These are phyloP conservation scores for Cinclus cinclus DNA, from an alignment of 2,113 vertebrate genomes.

Conservation along the genomic window DNA sequence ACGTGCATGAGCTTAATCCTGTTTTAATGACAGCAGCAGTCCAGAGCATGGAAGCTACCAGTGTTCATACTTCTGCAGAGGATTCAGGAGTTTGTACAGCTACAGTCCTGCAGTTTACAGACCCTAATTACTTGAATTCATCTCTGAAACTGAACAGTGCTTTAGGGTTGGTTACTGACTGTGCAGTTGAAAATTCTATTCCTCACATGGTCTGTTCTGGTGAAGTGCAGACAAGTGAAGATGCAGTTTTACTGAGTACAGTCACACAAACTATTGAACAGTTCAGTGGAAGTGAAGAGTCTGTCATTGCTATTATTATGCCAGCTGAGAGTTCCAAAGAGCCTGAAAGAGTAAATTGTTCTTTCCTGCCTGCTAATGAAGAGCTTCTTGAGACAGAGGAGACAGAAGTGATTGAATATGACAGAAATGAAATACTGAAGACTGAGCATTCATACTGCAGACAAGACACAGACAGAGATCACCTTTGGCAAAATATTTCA, in stretches of 20 bases:
- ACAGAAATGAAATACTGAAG: slow-evolving; percentile 65
- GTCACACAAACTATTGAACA: slow-evolving; percentile 71
- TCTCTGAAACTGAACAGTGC: slow-evolving; percentile 48
- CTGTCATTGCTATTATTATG: slow-evolving; percentile 74
- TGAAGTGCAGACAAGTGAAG: slow-evolving; percentile 67
- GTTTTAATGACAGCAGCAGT: slow-evolving; percentile 40
- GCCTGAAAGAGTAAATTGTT: slow-evolving; percentile 13
- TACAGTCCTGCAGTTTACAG: slow-evolving; percentile 60
- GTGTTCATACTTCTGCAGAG: slow-evolving; percentile 14
- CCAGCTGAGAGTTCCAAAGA: slow-evolving; percentile 60
- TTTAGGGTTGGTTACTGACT: slow-evolving; percentile 37
- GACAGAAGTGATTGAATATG: slow-evolving; percentile 2
- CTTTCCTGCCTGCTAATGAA: slow-evolving; percentile 41
- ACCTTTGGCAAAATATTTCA: slow-evolving; percentile 84
- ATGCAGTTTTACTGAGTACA: slow-evolving; percentile 64
- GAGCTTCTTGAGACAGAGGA: slow-evolving; percentile 52
- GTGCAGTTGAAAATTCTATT: slow-evolving; percentile 37
- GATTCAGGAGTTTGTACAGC: slow-evolving; percentile 52
- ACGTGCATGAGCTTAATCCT: neutral
- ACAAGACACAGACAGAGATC: slow-evolving; percentile 76
- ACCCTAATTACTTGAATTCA: slow-evolving; percentile 38
- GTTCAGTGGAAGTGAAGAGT: slow-evolving; percentile 63
- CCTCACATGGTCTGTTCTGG: slow-evolving; percentile 16
- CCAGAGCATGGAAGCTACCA: neutral
- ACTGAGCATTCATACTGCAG: slow-evolving; percentile 85